phyloP scores from a whole-genome alignment of 2,797 vertebrate genomes.

The Siniperca obscura region DNA sequence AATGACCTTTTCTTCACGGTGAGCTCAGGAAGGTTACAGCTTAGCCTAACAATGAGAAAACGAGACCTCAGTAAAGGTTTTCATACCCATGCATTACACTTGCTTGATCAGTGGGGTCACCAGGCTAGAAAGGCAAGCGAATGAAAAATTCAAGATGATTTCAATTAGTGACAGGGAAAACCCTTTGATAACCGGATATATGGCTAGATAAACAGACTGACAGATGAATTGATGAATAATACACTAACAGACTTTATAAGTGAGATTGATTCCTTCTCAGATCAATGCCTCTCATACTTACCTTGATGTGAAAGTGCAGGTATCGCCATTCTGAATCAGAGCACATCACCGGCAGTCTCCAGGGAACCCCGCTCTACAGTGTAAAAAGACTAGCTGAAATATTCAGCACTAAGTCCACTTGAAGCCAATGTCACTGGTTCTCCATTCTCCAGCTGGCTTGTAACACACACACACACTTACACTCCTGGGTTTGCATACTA shows the following conservation, averaged over 20 bases:
- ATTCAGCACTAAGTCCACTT: slow-evolving; percentile 76
- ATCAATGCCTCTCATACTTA: slow-evolving; percentile 77
- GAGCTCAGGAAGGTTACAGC: slow-evolving; percentile 18
- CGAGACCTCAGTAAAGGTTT: slow-evolving; percentile 49
- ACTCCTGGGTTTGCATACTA: slow-evolving; percentile 57
- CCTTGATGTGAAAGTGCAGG: slow-evolving; percentile 76
- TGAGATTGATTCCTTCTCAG: slow-evolving; percentile 74
- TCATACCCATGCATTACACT: slow-evolving; percentile 37
- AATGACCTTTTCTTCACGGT: slow-evolving; percentile 10
- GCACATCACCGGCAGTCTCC: slow-evolving; percentile 66
- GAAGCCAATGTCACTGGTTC: slow-evolving; percentile 72
- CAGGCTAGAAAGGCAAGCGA: slow-evolving; percentile 40
- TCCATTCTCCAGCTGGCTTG: slow-evolving; percentile 50
- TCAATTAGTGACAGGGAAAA: slow-evolving; percentile 68
- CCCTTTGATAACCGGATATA: slow-evolving; percentile 66
- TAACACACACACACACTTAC: neutral
- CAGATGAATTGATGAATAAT: slow-evolving; percentile 79
- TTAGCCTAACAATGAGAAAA: slow-evolving; percentile 41
- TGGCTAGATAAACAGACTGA: slow-evolving; percentile 69
- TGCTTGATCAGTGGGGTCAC: slow-evolving; percentile 64
- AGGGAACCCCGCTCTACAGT: slow-evolving; percentile 51
- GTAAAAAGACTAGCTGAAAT: slow-evolving; percentile 67
- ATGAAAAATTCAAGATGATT: slow-evolving; percentile 72
- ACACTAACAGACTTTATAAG: slow-evolving; percentile 73
- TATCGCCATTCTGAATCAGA: slow-evolving; percentile 73